phyloP scores from a whole-genome alignment of 2,888 invertebrate species.

The Germaria angustata region DNA sequence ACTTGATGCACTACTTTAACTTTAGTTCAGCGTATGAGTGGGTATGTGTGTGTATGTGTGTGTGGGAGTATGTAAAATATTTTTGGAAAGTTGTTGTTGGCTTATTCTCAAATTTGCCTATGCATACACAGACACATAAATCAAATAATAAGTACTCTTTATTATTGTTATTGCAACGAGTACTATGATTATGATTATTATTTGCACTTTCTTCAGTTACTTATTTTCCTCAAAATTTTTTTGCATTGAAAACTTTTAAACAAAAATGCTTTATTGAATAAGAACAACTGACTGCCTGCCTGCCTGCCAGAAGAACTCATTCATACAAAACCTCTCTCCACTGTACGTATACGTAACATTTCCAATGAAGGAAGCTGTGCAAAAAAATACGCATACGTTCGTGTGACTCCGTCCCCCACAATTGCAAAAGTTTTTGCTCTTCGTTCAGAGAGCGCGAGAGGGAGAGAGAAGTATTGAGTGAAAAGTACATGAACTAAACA shows the following conservation, averaged over 20 bases:
- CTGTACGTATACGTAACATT: conserved; percentile 39
- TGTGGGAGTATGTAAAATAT: conserved; percentile 25
- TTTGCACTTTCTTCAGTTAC: conserved; percentile 75
- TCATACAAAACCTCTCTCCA: neutral
- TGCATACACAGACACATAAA: conserved; percentile 80
- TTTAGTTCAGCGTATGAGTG: conserved; percentile 12
- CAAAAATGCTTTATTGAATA: conserved; percentile 80
- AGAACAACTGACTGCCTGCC: conserved; percentile 67
- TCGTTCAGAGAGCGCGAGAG: neutral
- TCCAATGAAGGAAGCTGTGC: neutral
- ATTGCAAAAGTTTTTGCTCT: neutral
- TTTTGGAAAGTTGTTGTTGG: conserved; percentile 27
- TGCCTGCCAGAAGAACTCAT: conserved; percentile 30
- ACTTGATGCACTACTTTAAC: conserved; percentile 39
- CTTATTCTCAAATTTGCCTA: conserved; percentile 65
- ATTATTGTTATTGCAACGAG: conserved; percentile 67
- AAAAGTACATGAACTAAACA: conserved; percentile 70
- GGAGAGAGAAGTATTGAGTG: conserved; percentile 38
- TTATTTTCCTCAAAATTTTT: neutral
- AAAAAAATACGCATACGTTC: conserved; percentile 53
- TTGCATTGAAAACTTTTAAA: conserved; percentile 66
- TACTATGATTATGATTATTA: conserved; percentile 73
- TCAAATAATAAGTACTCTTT: conserved; percentile 80
- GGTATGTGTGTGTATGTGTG: neutral
- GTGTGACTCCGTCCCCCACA: neutral